Conservation (phyloP, 2,113 vertebrate species). For the Nipponia nippon region DNA sequence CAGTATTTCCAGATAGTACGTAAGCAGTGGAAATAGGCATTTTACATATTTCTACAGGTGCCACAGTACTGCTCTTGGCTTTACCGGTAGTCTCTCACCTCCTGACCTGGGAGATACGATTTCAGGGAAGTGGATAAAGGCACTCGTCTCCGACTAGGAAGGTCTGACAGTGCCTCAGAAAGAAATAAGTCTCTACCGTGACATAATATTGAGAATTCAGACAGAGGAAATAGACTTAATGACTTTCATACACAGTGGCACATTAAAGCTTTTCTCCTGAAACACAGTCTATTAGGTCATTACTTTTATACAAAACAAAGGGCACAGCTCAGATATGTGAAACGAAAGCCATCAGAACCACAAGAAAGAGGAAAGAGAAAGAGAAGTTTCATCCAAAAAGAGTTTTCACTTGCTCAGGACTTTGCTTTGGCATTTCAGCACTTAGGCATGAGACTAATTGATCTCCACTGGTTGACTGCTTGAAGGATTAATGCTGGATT, state of each 20-base stretch:
- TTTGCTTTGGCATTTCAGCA: constrained; percentile 3
- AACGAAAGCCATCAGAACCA: background rate
- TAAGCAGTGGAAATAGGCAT: background rate
- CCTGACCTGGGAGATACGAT: background rate
- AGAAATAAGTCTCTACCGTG: background rate
- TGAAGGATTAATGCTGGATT: background rate
- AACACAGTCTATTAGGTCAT: background rate
- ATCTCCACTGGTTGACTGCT: background rate
- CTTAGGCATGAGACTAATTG: background rate
- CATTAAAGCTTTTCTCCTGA: background rate
- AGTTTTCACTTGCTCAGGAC: constrained; percentile 2
- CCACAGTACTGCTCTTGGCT: background rate
- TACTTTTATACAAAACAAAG: background rate
- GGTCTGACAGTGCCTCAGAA: background rate
- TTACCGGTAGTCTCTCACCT: background rate
- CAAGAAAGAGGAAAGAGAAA: background rate
- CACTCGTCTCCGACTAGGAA: background rate
- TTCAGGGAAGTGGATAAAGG: background rate
- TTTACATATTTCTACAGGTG: background rate
- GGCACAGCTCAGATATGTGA: background rate
- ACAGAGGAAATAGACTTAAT: constrained; percentile 4
- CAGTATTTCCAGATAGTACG: background rate
- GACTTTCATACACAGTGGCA: background rate
- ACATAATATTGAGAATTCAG: background rate
- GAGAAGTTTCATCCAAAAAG: background rate